Conservation (phyloP, 2,797 vertebrate species). For the Amblyraja radiata region DNA sequence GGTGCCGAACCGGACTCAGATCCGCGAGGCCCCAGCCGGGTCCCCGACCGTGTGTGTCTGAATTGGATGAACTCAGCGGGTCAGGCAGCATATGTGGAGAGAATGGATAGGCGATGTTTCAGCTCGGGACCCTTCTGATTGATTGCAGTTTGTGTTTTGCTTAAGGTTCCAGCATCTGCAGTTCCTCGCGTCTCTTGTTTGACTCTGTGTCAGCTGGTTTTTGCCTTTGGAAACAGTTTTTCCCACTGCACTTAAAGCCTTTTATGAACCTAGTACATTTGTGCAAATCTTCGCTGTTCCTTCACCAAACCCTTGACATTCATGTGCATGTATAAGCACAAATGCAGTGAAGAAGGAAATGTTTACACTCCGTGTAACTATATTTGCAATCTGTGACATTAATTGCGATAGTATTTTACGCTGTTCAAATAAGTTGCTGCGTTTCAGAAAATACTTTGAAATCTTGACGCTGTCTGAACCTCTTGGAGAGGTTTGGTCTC, state of each 20-base stretch:
- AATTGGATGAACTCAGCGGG: too few species aligned
- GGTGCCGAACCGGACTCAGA: too few species aligned
- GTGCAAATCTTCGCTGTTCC: not conserved
- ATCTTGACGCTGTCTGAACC: not conserved
- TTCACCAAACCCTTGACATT: not conserved
- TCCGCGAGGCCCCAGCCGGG: too few species aligned
- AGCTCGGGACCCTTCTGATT: too few species aligned
- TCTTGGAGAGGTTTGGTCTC: not conserved
- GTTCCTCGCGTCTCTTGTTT: too few species aligned
- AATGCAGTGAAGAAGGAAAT: not conserved
- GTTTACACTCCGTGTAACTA: not conserved
- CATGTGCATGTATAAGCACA: not conserved
- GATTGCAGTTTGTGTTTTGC: too few species aligned
- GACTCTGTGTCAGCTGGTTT: not conserved
- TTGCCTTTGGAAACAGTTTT: not conserved
- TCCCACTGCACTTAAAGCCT: not conserved
- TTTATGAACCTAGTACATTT: not conserved
- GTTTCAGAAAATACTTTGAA: not conserved
- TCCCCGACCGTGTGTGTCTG: too few species aligned
- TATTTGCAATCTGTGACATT: not conserved
- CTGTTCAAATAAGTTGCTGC: not conserved
- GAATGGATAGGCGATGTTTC: too few species aligned
- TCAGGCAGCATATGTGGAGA: too few species aligned
- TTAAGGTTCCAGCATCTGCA: too few species aligned
- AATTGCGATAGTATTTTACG: not conserved